A percentile compares a stretch with the other conserved stretches of the same genome.
Conservation (phyloP, 1,140 invertebrate species). For the Daktulosphaira vitifoliae region DNA sequence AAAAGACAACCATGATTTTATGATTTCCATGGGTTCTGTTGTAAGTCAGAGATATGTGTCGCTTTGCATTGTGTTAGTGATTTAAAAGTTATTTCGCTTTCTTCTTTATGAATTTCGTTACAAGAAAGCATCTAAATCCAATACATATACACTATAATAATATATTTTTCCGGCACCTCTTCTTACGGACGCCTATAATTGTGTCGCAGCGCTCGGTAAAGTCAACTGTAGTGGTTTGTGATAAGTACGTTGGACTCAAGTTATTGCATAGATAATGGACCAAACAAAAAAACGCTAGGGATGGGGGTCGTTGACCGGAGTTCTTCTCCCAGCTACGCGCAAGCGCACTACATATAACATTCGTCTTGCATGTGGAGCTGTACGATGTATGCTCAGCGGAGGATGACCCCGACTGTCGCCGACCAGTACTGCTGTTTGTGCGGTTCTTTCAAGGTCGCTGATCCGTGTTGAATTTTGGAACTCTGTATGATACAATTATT, state of each 20-base stretch:
- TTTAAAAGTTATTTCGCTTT: too few species aligned
- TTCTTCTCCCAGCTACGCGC: slow-evolving; percentile 4
- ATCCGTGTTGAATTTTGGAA: background rate
- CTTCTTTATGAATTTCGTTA: too few species aligned
- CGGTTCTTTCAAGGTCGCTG: slow-evolving; percentile 5
- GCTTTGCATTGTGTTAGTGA: too few species aligned
- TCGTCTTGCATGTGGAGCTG: background rate
- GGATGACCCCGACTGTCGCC: slow-evolving; percentile 17
- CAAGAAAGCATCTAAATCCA: too few species aligned
- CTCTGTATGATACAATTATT: too few species aligned
- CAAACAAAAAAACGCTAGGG: slow-evolving; percentile 25
- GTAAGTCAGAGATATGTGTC: too few species aligned
- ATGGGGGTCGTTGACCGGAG: slow-evolving; percentile 31
- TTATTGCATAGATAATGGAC: background rate
- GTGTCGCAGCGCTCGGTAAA: slow-evolving; percentile 3
- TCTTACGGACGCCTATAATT: slow-evolving; percentile 10
- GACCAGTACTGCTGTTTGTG: too few species aligned
- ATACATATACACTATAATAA: too few species aligned
- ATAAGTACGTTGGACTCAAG: slow-evolving; percentile 26
- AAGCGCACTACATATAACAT: background rate
- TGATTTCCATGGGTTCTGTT: too few species aligned
- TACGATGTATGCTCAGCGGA: background rate
- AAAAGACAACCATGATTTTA: too few species aligned
- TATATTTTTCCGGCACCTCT: slow-evolving; percentile 22
- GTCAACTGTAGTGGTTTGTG: slow-evolving; percentile 24